phyloP scores from a whole-genome alignment of 2,797 vertebrate genomes.

The Squalus acanthias region DNA sequence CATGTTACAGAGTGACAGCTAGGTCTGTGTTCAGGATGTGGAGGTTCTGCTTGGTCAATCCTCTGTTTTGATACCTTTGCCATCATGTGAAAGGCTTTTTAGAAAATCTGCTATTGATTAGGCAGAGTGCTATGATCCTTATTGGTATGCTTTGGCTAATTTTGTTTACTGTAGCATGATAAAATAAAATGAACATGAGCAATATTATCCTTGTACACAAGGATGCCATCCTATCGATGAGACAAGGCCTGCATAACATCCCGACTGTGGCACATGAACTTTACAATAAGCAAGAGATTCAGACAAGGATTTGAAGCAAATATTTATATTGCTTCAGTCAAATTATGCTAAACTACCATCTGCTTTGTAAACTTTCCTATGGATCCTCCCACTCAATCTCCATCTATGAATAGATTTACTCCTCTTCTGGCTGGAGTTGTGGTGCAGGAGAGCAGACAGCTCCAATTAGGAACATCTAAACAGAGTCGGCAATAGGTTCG shows the following conservation, averaged over 20 bases:
- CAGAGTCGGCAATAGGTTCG: not conserved
- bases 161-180: not conserved
- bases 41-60: not conserved
- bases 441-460: not conserved
- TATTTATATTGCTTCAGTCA: not conserved
- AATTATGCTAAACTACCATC: not conserved
- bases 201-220: not conserved
- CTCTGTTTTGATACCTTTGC: not conserved
- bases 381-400: not conserved
- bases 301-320: constrained; percentile 6
- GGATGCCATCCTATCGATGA: not conserved
- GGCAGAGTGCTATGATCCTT: not conserved
- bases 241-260: not conserved
- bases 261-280: not conserved
- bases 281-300: not conserved
- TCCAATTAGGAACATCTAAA: not conserved
- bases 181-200: not conserved
- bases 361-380: not conserved
- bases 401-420: not conserved
- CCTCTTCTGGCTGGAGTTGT: not conserved
- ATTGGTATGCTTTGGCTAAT: not conserved
- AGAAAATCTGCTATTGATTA: not conserved
- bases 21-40: not conserved
- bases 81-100: not conserved
- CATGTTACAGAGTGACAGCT: not conserved